Evolutionary conservation across 2,888 invertebrate genomes (phyloP).

Genomic region (Scaptomyza caliginosa): DNA sequence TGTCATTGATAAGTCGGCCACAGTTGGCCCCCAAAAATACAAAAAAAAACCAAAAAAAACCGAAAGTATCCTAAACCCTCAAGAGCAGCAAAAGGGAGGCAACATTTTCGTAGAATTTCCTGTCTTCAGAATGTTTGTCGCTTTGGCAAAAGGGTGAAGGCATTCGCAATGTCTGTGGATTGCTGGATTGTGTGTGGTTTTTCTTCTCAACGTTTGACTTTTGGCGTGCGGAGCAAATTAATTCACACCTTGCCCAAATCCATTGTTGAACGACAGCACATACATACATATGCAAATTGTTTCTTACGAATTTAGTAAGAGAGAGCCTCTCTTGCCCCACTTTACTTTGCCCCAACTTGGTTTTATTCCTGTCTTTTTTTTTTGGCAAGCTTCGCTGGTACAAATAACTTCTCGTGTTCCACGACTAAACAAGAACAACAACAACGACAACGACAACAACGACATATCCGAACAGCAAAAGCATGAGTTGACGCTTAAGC

Average conservation of each 20-base stretch:
- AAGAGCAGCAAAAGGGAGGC: constrained; percentile 57
- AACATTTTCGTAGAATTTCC: constrained; percentile 66
- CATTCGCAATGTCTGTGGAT: background rate
- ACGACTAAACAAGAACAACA: constrained; percentile 22
- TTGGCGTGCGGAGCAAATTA: constrained; percentile 80
- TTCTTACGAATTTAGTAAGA: constrained; percentile 73
- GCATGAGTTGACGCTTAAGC: constrained; percentile 39
- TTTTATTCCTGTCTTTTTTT: background rate
- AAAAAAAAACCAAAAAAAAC: too few relatives aligned
- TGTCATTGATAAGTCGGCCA: constrained; percentile 77
- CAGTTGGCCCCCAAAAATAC: too few relatives aligned
- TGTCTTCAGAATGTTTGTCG: constrained; percentile 29
- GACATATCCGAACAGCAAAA: constrained; percentile 83
- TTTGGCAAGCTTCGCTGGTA: constrained; percentile 51
- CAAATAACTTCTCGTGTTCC: constrained; percentile 58
- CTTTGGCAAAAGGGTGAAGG: background rate
- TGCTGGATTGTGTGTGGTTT: constrained; percentile 64
- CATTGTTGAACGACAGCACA: constrained; percentile 66
- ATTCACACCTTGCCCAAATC: constrained; percentile 81
- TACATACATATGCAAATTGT: constrained; percentile 80
- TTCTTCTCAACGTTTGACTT: constrained; percentile 64
- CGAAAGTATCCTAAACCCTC: background rate
- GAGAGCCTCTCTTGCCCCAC: too few relatives aligned
- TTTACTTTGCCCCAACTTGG: background rate
- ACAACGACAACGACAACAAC: background rate